A percentile compares a stretch with the other conserved stretches of the same genome.
Evolutionary conservation across 2,888 invertebrate genomes (phyloP).

Genomic region (Cryptus viduatorius): DNA sequence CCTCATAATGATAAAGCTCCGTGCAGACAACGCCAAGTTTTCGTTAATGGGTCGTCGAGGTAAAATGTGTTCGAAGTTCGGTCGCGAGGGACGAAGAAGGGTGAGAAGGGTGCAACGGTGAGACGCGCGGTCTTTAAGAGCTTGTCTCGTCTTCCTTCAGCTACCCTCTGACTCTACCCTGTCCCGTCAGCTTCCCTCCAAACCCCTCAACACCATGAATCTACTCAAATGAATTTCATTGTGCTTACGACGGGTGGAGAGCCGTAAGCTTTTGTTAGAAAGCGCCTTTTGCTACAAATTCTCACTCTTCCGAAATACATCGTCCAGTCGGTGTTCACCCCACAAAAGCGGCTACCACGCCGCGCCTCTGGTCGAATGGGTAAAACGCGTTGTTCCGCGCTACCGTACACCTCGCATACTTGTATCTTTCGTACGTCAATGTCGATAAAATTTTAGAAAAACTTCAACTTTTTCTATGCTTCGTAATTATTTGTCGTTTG

Average conservation of each 20-base stretch:
- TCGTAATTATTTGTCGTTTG: not conserved
- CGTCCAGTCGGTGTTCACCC: conserved; percentile 51
- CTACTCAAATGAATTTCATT: conserved; percentile 76
- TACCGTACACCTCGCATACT: not conserved
- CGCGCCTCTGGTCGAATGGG: conserved; percentile 64
- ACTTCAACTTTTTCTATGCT: not conserved
- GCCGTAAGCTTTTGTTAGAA: conserved; percentile 76
- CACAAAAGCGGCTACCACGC: conserved; percentile 63
- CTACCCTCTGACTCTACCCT: conserved; percentile 2
- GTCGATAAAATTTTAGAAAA: not conserved
- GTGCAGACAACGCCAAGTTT: conserved; percentile 72
- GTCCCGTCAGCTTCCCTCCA: not conserved
- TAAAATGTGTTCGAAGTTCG: conserved; percentile 81
- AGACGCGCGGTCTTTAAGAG: conserved; percentile 76
- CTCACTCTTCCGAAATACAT: conserved; percentile 54
- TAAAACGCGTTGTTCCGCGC: conserved; percentile 35
- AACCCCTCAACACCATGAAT: conserved; percentile 12
- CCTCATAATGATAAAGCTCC: conserved; percentile 75
- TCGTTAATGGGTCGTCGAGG: conserved; percentile 75
- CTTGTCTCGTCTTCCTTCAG: conserved; percentile 72
- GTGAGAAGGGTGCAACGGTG: conserved; percentile 37
- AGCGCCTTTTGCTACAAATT: conserved; percentile 72
- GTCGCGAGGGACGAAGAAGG: conserved; percentile 70
- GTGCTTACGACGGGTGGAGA: conserved; percentile 67
- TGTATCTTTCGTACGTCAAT: not conserved